These are phyloP conservation scores for Melinaea marsaeus DNA, from an alignment of 2,888 invertebrate species.

Conservation along the genomic window DNA sequence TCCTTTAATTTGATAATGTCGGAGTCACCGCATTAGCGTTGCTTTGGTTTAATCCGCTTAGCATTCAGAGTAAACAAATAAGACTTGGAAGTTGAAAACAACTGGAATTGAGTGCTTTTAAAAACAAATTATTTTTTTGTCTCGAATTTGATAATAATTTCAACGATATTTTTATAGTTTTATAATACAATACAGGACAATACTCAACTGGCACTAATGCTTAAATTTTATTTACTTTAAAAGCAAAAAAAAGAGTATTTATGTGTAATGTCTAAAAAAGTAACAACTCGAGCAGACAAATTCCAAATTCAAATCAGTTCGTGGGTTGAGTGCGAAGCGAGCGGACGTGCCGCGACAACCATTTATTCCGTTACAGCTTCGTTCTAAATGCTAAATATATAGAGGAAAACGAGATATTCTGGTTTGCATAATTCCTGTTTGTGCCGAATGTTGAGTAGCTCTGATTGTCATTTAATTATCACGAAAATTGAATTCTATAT, in stretches of 20 bases:
- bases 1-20: conserved; percentile 51
- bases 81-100: conserved; percentile 18
- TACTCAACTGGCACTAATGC: no score
- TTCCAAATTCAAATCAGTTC: conserved; percentile 75
- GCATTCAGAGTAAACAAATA: conserved; percentile 56
- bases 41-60: conserved; percentile 57
- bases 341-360: conserved; percentile 63
- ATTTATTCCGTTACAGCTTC: conserved; percentile 69
- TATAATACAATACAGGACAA: no score
- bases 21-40: conserved; percentile 56
- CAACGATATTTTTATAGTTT: no score
- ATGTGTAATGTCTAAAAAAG: conserved; percentile 28
- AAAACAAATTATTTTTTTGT: not conserved
- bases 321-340: conserved; percentile 66
- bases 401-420: conserved; percentile 65
- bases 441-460: conserved; percentile 50
- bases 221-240: no score
- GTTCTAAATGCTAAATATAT: conserved; percentile 68
- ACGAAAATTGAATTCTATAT: conserved; percentile 13
- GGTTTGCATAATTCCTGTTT: conserved; percentile 63
- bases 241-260: no score
- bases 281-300: conserved; percentile 55
- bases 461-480: conserved; percentile 35
- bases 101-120: not conserved
- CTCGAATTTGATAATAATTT: no score